Evolutionary conservation across 2,888 invertebrate species (phyloP).

Genomic region (Netelia virgata): DNA sequence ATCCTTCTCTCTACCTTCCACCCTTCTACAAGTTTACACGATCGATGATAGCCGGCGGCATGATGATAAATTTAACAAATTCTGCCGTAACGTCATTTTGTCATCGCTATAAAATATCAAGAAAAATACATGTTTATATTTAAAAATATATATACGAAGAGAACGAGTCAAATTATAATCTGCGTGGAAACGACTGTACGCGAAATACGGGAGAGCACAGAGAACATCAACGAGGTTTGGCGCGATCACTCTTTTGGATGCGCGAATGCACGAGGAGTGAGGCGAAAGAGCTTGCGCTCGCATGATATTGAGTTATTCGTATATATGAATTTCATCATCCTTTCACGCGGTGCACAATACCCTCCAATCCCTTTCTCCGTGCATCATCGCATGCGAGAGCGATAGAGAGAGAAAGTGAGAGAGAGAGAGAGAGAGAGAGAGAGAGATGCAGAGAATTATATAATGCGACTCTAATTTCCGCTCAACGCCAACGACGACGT

Average conservation of each 20-base stretch:
- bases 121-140: too few species aligned
- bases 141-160: neutral
- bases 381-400: conserved; percentile 8
- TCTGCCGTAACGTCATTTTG: too few species aligned
- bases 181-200: neutral
- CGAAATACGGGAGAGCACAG: conserved; percentile 17
- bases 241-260: conserved; percentile 38
- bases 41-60: neutral
- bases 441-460: conserved; percentile 48
- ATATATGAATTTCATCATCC: conserved; percentile 37
- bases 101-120: too few species aligned
- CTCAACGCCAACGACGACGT: conserved; percentile 43
- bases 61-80: too few species aligned
- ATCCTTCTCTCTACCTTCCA: neutral
- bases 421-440: conserved; percentile 20
- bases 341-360: conserved; percentile 28
- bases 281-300: conserved; percentile 28
- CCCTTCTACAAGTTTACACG: neutral
- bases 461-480: conserved; percentile 63
- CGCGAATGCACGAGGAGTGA: neutral
- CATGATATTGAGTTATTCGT: conserved; percentile 26
- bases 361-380: neutral
- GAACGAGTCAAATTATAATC: neutral
- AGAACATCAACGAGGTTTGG: conserved; percentile 15
- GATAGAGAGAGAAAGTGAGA: conserved; percentile 13